phyloP scores from a whole-genome alignment of 2,888 invertebrate species.

The Limnephilus rhombicus region DNA sequence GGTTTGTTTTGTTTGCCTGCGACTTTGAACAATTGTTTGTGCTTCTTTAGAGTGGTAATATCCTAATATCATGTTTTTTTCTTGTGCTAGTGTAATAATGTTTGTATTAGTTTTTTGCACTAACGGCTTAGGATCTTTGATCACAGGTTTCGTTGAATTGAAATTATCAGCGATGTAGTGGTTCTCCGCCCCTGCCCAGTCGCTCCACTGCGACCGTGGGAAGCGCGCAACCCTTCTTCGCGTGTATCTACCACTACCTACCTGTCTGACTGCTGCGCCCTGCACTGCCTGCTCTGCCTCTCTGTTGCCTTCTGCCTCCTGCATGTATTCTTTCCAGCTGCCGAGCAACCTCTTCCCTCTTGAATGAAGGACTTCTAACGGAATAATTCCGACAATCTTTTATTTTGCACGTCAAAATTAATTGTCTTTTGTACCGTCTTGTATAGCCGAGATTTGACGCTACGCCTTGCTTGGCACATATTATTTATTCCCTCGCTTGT shows the following conservation, averaged over 20 bases:
- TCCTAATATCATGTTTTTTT: not conserved
- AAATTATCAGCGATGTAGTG: not conserved
- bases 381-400: not conserved
- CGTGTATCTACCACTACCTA: not conserved
- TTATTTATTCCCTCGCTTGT: not conserved
- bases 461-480: not conserved
- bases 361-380: not conserved
- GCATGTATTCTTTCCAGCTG: not conserved
- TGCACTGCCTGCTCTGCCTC: not conserved
- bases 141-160: not conserved
- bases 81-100: not conserved
- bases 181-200: not conserved
- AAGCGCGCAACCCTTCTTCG: conserved; percentile 15
- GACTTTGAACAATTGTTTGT: not conserved
- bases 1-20: not conserved
- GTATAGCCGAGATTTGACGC: not conserved
- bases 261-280: not conserved
- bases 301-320: not conserved
- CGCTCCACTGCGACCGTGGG: not conserved
- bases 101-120: not conserved
- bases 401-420: too few relatives aligned
- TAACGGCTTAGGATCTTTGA: not conserved
- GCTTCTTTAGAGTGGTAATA: not conserved
- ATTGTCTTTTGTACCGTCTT: not conserved
- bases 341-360: not conserved